Base-by-base conservation (phyloP, 2,888 invertebrate species). In the Drosophila eohydei region DNA sequence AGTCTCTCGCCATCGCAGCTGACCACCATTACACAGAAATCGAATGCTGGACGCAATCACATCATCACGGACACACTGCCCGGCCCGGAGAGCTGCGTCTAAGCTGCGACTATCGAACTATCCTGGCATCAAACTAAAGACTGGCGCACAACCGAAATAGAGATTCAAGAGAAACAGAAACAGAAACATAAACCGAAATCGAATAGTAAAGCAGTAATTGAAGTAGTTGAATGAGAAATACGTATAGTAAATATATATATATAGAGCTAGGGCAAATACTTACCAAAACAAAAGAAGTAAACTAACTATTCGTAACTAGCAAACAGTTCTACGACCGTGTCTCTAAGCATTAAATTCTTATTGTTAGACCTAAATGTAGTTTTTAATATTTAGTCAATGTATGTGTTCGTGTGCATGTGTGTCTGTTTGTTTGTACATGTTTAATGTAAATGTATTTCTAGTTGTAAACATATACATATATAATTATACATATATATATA, bases 61-160 rank as follows among this genome's bases (percentile, higher is more conserved):
- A 96, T 97, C 67, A 95, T 97, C 88, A 96, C 97, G 58, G 97
- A 97, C 92, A 95, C 96, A 82, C 95, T 97, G 92, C 97, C 97
- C 36, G 97, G 97, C 71, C 97, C 97, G 46, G 97, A 97, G 93
- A 97, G 97, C 94, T 97, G 97, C 94, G 97, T 97, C 92, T 97
- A 95, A 95, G 78, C 71, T 41, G 48, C 54, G 21, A 48, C 51
- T 48, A 48, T 60, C 52, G 50, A 71, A 75, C 70, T 50, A 50
- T 73, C 81, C 74, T 80, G 76, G 71, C 78, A 87, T 62, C 64
- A 74, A 83, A 83, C 75, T 88, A 90, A 88, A 88, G 88, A 88
- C 88, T 88, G 88, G 81, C 90, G 88, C 88, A 88, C 90, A 90
- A 78, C 69, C 73, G 63, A 65, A 81, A 75, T 65, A 75, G 65